These are phyloP conservation scores for Lasioglossum lativentre DNA, from an alignment of 2,888 invertebrate species.

Conservation along the genomic window DNA sequence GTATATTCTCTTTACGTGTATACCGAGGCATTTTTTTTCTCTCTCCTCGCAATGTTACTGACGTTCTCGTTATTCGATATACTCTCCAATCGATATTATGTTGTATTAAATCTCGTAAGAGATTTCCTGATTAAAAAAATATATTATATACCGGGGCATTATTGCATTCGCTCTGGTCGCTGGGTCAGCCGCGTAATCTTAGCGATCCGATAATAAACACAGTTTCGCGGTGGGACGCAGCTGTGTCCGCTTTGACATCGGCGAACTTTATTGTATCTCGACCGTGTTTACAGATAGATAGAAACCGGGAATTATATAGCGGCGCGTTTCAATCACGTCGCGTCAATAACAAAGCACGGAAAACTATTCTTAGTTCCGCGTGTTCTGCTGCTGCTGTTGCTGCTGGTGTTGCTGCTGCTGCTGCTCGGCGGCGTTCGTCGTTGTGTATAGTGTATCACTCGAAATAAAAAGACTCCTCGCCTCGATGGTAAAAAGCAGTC, in stretches of 20 bases:
- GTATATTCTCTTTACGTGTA: too few species aligned
- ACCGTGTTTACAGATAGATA: constrained; percentile 43
- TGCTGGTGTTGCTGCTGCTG: too few species aligned
- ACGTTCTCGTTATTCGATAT: too few species aligned
- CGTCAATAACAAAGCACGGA: constrained; percentile 44
- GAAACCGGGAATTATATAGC: constrained; percentile 46
- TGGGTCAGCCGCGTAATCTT: constrained; percentile 46
- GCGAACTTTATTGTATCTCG: constrained; percentile 41
- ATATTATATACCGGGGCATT: too few species aligned
- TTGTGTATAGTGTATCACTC: neutral
- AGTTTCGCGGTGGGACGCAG: constrained; percentile 37
- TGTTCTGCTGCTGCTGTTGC: too few species aligned
- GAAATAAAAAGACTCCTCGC: neutral
- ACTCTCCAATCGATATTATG: too few species aligned
- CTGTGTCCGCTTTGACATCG: constrained; percentile 52
- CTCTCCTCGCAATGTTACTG: too few species aligned
- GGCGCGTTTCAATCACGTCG: constrained; percentile 31
- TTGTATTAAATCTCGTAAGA: too few species aligned
- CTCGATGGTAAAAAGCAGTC: neutral
- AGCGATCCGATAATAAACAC: constrained; percentile 53
- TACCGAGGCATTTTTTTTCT: too few species aligned
- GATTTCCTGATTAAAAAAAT: too few species aligned
- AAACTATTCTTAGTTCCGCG: constrained; percentile 44
- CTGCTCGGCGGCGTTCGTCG: neutral
- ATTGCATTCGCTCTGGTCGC: neutral